phyloP scores from a whole-genome alignment of 2,888 invertebrate species.

The Athripsodes cinereus region DNA sequence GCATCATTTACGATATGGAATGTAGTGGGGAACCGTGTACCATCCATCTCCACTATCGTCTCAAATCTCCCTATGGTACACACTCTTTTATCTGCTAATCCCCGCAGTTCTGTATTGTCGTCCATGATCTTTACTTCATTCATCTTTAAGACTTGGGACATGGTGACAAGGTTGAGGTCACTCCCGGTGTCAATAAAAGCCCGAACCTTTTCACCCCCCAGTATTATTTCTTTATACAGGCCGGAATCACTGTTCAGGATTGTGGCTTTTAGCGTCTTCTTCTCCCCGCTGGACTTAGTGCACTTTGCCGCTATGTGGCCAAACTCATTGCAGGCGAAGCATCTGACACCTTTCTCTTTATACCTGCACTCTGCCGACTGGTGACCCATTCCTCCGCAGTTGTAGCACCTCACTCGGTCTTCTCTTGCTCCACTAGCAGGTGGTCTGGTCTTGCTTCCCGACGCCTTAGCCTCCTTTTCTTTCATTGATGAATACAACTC shows the following conservation, averaged over 20 bases:
- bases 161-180: slow-evolving; percentile 1
- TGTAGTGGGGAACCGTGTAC: neutral
- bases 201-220: neutral
- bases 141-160: neutral
- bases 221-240: neutral
- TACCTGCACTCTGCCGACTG: neutral
- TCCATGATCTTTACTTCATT: neutral
- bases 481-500: neutral
- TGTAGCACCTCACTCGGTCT: neutral
- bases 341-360: neutral
- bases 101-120: neutral
- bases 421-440: neutral
- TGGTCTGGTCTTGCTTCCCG: neutral
- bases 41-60: neutral
- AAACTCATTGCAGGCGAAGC: slow-evolving; percentile 2
- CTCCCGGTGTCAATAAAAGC: neutral
- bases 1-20: neutral
- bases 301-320: slow-evolving; percentile 2
- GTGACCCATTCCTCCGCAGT: slow-evolving; percentile 3
- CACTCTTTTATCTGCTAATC: neutral
- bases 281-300: neutral
- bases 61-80: slow-evolving; percentile 1
- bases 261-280: neutral
- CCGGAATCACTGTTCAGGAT: neutral
- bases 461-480: neutral